Conservation (phyloP, 2,888 invertebrate genomes). For the Drepanosiphum platanoidis region DNA sequence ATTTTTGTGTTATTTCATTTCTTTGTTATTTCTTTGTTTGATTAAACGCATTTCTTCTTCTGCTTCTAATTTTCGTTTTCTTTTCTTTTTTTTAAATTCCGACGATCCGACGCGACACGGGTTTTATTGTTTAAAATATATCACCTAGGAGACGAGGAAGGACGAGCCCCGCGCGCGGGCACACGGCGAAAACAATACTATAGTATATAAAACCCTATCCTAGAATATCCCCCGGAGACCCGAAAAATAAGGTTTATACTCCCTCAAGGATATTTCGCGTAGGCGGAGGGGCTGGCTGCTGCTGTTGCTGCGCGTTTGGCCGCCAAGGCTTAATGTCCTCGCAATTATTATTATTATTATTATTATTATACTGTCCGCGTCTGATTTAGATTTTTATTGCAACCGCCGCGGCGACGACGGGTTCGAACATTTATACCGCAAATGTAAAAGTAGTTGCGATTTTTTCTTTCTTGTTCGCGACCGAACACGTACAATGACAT, state of each 20-base stretch:
- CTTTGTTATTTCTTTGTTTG: conserved; percentile 33
- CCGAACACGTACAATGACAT: too few species aligned
- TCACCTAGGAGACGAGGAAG: neutral
- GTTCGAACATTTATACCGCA: neutral
- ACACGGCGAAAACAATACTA: conserved; percentile 6
- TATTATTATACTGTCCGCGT: neutral
- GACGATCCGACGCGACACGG: neutral
- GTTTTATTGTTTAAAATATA: conserved; percentile 21
- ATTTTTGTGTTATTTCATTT: conserved; percentile 16
- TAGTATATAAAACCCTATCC: neutral
- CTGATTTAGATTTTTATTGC: neutral
- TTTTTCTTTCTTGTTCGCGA: neutral
- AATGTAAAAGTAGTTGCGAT: neutral
- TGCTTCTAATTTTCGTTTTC: too few species aligned
- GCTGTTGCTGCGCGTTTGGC: neutral
- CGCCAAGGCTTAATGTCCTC: neutral
- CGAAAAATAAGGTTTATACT: conserved; percentile 28
- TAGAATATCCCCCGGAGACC: conserved; percentile 16
- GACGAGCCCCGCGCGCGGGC: too few species aligned
- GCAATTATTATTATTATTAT: too few species aligned
- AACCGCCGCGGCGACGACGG: too few species aligned
- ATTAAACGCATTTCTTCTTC: conserved; percentile 17
- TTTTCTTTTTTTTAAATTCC: neutral
- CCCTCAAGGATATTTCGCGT: neutral
- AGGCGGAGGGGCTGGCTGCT: neutral